phyloP scores from a whole-genome alignment of 2,113 vertebrate genomes.

The Tringa solitaria region DNA sequence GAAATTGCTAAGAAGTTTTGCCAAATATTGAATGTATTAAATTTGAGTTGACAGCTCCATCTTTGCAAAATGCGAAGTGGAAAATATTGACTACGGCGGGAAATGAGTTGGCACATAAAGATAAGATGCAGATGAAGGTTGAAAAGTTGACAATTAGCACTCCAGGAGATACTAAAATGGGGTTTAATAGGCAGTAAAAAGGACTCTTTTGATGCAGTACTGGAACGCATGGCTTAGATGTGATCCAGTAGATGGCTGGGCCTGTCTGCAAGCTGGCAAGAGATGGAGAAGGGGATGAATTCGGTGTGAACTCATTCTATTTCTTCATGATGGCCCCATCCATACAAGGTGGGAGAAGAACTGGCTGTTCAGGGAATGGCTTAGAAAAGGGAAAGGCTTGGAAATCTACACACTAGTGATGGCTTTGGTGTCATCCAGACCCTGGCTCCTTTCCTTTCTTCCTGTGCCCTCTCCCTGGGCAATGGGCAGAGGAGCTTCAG shows the following conservation, averaged over 20 bases:
- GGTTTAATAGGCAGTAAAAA: not conserved
- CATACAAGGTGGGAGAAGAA: not conserved
- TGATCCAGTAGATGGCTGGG: not conserved
- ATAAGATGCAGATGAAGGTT: not conserved
- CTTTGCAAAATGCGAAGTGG: not conserved
- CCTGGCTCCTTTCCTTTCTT: not conserved
- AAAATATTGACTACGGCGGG: not conserved
- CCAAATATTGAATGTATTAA: not conserved
- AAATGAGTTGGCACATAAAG: not conserved
- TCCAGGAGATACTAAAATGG: not conserved
- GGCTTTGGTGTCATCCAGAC: not conserved
- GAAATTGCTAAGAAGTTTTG: not conserved
- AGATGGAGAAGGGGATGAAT: not conserved
- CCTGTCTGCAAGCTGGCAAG: not conserved
- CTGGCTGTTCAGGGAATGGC: not conserved
- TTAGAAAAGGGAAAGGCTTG: not conserved
- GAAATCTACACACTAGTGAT: not conserved
- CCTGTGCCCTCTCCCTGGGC: not conserved
- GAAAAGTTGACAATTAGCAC: not conserved
- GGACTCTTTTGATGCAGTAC: not conserved
- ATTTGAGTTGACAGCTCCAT: not conserved
- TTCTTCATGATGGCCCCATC: not conserved
- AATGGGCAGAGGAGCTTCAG: not conserved
- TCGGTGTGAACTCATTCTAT: not conserved
- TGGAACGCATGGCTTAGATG: accelerated